These are phyloP conservation scores for Sylvia borin DNA, from an alignment of 2,797 vertebrate genomes.

Conservation along the genomic window DNA sequence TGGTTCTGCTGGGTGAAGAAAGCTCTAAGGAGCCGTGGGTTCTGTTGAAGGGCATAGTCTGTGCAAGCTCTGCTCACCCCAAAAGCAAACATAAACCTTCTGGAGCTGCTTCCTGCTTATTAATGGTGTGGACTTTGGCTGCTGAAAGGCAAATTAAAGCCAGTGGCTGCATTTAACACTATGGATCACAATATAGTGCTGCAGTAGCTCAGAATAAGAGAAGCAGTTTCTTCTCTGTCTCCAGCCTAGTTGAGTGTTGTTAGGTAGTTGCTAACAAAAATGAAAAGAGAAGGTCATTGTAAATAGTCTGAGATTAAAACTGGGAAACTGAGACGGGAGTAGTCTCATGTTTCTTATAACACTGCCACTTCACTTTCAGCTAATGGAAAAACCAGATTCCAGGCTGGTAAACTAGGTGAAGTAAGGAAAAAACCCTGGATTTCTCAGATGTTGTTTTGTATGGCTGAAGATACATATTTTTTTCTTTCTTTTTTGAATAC, in stretches of 20 bases:
- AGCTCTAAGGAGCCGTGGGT: neutral
- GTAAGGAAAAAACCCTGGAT: neutral
- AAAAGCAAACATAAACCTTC: slow-evolving; percentile 35
- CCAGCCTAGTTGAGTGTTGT: neutral
- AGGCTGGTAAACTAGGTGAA: neutral
- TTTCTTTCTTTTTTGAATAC: neutral
- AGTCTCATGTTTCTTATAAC: neutral
- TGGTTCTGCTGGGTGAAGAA: neutral
- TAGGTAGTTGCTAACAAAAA: neutral
- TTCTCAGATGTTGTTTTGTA: neutral
- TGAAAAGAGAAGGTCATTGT: neutral
- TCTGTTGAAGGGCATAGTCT: neutral
- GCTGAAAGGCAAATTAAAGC: neutral
- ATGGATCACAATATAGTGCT: neutral
- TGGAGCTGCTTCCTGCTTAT: slow-evolving; percentile 9
- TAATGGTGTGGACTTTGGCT: slow-evolving; percentile 12
- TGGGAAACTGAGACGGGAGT: neutral
- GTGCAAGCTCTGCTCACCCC: neutral
- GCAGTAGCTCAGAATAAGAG: neutral
- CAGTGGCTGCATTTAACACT: neutral
- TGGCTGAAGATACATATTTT: neutral
- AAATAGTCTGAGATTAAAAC: neutral
- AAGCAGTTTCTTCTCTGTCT: neutral
- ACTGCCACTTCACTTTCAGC: neutral
- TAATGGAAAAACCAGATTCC: slow-evolving; percentile 1